Percentiles rank a stretch among this genome's conserved stretches.
phyloP scores from a whole-genome alignment of 2,113 vertebrate genomes.

The Podarcis muralis region DNA sequence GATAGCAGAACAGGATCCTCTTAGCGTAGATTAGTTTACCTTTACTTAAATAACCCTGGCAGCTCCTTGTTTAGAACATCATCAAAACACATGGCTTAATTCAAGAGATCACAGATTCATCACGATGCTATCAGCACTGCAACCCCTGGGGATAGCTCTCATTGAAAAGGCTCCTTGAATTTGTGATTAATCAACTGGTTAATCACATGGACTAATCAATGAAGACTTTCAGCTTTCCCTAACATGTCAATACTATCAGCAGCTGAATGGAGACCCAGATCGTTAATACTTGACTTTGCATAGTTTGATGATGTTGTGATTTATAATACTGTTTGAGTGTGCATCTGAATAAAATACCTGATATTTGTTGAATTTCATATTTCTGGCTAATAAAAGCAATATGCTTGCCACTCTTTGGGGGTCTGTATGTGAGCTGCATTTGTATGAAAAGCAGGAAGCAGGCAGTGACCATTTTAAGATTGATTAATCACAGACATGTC shows the following conservation, averaged over 20 bases:
- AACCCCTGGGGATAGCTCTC: neutral
- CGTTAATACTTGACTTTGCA: constrained; percentile 27
- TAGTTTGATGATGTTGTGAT: neutral
- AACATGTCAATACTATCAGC: constrained; percentile 1
- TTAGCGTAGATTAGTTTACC: neutral
- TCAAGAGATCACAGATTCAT: constrained; percentile 6
- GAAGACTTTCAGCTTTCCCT: neutral
- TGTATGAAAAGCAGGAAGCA: constrained; percentile 33
- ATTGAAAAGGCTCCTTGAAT: constrained; percentile 13
- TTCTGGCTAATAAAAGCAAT: constrained; percentile 43
- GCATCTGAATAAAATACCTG: neutral
- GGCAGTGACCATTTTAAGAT: constrained; percentile 51
- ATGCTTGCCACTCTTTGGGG: constrained; percentile 36
- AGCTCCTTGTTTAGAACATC: neutral
- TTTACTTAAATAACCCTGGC: neutral
- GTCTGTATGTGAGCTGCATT: constrained; percentile 16
- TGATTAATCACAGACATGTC: constrained; percentile 58
- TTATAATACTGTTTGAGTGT: constrained; percentile 32
- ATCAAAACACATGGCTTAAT: neutral
- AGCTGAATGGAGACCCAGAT: neutral
- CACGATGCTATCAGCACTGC: neutral
- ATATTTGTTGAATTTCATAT: constrained; percentile 5
- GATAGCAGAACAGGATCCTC: neutral
- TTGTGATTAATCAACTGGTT: constrained; percentile 26
- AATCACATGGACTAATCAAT: constrained; percentile 16